Evolutionary conservation across 2,888 invertebrate species (phyloP).

Genomic region (Amiota minor): DNA sequence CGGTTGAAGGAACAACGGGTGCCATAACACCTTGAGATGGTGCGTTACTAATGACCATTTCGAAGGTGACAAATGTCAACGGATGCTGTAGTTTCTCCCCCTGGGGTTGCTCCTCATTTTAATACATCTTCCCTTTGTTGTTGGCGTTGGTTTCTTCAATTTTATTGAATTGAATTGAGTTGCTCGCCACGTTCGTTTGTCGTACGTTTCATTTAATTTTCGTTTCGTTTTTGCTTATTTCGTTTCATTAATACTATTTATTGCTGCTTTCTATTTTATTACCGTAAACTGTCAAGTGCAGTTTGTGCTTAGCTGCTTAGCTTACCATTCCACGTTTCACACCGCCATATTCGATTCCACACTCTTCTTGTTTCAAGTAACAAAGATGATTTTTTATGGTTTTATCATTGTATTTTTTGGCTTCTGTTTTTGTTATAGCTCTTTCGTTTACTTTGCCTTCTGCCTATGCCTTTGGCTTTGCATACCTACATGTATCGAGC

Average conservation of each 20-base stretch:
- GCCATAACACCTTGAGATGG: background rate
- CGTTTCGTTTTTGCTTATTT: constrained; percentile 38
- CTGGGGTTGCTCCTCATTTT: background rate
- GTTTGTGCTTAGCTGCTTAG: constrained; percentile 6
- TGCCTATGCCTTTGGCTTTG: constrained; percentile 12
- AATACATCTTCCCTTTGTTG: constrained; percentile 6
- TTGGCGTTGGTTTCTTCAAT: background rate
- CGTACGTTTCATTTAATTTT: constrained; percentile 36
- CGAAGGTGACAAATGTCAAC: constrained; percentile 44
- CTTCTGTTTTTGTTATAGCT: background rate
- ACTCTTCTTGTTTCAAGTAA: background rate
- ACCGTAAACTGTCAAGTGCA: constrained; percentile 48
- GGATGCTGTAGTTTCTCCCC: constrained; percentile 13
- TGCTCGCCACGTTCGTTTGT: constrained; percentile 15
- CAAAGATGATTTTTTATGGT: constrained; percentile 23
- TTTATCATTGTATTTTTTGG: constrained; percentile 22
- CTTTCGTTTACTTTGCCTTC: constrained; percentile 22
- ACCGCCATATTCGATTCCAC: background rate
- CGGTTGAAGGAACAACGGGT: too few relatives aligned
- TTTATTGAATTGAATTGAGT: constrained; percentile 36
- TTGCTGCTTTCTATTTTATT: constrained; percentile 43
- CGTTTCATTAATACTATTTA: constrained; percentile 32
- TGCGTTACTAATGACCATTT: constrained; percentile 30
- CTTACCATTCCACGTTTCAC: background rate
- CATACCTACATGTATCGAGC: too few relatives aligned